phyloP scores from a whole-genome alignment of 2,888 invertebrate genomes.

The Melanargia galathea region DNA sequence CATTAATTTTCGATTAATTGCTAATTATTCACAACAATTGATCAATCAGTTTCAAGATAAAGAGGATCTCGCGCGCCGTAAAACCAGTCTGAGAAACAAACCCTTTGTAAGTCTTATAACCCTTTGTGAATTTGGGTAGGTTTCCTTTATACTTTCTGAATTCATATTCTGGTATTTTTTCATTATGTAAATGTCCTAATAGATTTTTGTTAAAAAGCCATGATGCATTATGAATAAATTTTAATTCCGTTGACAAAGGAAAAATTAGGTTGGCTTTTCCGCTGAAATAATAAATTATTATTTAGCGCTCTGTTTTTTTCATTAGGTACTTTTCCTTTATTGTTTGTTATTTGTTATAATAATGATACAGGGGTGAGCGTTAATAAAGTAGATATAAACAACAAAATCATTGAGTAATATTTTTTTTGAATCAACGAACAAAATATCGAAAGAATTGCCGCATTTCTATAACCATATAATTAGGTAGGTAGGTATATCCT shows the following conservation, averaged over 20 bases:
- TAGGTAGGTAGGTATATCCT: too few relatives aligned
- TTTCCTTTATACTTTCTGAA: too few relatives aligned
- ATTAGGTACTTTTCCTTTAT: background rate
- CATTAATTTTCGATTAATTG: conserved; percentile 33
- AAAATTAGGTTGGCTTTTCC: background rate
- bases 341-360: background rate
- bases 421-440: too few relatives aligned
- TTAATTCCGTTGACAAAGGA: background rate
- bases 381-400: background rate
- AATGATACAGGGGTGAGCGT: background rate
- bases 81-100: too few relatives aligned
- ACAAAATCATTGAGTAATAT: too few relatives aligned
- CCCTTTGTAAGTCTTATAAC: too few relatives aligned
- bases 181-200: too few relatives aligned
- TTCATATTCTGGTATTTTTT: too few relatives aligned
- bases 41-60: background rate
- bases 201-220: background rate
- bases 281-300: conserved; percentile 6
- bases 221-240: background rate
- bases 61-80: too few relatives aligned
- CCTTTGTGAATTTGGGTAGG: too few relatives aligned
- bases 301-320: conserved; percentile 7
- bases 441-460: too few relatives aligned
- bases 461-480: too few relatives aligned
- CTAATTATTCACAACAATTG: background rate